A percentile compares a stretch with the other conserved stretches of the same genome.
These are phyloP conservation scores for Athalia cordata DNA, from an alignment of 2,888 invertebrate species.

Conservation along the genomic window DNA sequence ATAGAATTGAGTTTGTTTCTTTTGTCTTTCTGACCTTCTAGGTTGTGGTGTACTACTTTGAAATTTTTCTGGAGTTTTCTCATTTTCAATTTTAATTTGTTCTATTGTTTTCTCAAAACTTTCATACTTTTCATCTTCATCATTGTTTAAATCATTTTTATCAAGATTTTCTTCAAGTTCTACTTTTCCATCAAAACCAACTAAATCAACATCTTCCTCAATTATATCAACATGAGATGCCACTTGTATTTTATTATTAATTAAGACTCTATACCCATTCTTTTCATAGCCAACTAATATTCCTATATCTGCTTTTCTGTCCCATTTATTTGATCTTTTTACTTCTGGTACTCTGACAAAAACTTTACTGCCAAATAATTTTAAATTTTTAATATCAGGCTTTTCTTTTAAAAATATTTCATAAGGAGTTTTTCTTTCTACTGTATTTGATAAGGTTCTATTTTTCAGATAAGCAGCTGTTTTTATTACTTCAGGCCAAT, in stretches of 20 bases:
- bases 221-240: conserved; percentile 50
- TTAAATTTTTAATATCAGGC: background rate
- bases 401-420: conserved; percentile 22
- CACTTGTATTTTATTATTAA: conserved; percentile 48
- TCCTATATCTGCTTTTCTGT: conserved; percentile 50
- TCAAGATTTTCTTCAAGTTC: no score
- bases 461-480: conserved; percentile 14
- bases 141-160: no score
- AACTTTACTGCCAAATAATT: background rate
- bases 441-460: background rate
- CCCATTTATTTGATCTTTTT: conserved; percentile 47
- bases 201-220: conserved; percentile 35
- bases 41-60: no score
- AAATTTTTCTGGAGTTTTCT: no score
- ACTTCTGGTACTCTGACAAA: conserved; percentile 5
- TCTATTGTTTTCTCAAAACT: no score
- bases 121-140: no score
- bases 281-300: conserved; percentile 49
- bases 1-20: no score
- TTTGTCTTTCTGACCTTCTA: no score
- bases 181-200: background rate
- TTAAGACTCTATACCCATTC: conserved; percentile 48
- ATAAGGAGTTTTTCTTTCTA: conserved; percentile 3
- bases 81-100: no score
- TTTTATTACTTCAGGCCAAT: conserved; percentile 2